phyloP scores from a whole-genome alignment of 2,888 invertebrate genomes.

The Gryllus longicercus region DNA sequence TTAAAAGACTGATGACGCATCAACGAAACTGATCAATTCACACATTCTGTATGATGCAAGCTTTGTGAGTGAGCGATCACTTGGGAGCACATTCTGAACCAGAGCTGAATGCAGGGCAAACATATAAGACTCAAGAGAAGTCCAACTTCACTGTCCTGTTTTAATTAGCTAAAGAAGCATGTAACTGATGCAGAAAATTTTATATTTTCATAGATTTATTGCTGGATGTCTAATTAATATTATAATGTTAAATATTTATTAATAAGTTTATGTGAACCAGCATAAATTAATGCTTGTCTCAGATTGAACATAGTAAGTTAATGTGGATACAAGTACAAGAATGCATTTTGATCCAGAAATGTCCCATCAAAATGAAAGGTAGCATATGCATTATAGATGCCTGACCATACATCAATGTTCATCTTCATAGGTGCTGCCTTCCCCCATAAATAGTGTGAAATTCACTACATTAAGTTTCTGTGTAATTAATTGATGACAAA shows the following conservation, averaged over 20 bases:
- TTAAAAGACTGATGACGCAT: conserved; percentile 17
- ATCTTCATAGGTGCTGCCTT: conserved; percentile 3
- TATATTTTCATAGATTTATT: conserved; percentile 35
- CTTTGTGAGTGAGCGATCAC: neutral
- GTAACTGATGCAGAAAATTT: conserved; percentile 30
- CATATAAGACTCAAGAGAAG: conserved; percentile 3
- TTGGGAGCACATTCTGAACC: conserved; percentile 17
- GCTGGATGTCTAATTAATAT: conserved; percentile 30
- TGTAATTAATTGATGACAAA: conserved; percentile 17
- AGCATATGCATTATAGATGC: neutral
- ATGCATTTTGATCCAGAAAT: neutral
- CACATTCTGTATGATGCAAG: conserved; percentile 17
- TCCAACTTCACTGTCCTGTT: neutral
- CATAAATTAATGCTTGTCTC: conserved; percentile 24
- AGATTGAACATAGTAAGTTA: neutral
- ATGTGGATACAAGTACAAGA: neutral
- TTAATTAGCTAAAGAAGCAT: neutral
- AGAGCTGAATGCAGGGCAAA: neutral
- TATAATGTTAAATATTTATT: conserved; percentile 32
- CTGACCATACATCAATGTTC: neutral
- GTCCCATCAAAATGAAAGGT: neutral
- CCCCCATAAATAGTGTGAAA: neutral
- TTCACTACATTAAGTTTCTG: neutral
- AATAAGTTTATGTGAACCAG: conserved; percentile 30
- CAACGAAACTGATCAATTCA: neutral